Evolutionary conservation across 2,113 vertebrate species (phyloP).

Genomic region (Suricata suricatta): DNA sequence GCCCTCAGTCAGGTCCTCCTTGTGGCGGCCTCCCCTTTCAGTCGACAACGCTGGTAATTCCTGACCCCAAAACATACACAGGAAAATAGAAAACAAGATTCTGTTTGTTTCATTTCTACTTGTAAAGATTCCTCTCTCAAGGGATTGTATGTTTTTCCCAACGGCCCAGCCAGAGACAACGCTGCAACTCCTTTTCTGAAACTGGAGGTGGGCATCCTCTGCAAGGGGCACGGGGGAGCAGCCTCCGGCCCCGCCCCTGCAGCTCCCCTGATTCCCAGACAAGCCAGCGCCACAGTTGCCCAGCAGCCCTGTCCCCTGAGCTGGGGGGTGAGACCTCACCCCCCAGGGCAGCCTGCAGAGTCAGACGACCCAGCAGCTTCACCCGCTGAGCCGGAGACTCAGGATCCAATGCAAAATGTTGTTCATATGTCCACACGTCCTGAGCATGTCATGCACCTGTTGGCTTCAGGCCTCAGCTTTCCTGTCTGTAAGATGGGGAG

Average conservation of each 20-base stretch:
- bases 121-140: conserved; percentile 42
- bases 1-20: not conserved
- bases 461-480: accelerated
- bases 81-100: not conserved
- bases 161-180: not conserved
- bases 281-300: not conserved
- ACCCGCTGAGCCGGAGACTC: no score
- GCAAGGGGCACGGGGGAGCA: not conserved
- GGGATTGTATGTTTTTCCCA: conserved; percentile 36
- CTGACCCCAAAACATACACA: not conserved
- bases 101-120: conserved; percentile 48
- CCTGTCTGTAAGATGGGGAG: not conserved
- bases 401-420: accelerated
- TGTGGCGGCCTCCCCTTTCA: conserved; percentile 44
- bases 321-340: accelerated
- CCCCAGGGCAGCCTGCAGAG: accelerated
- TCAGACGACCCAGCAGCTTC: not conserved
- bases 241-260: not conserved
- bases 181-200: not conserved
- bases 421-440: accelerated
- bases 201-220: not conserved
- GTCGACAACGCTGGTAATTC: conserved; percentile 44
- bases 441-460: accelerated
- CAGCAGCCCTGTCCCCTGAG: accelerated
- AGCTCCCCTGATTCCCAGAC: not conserved